A percentile compares a stretch with the other conserved stretches of the same genome.
These are phyloP conservation scores for Cepaea hortensis DNA, from an alignment of 2,888 invertebrate genomes.

Conservation along the genomic window DNA sequence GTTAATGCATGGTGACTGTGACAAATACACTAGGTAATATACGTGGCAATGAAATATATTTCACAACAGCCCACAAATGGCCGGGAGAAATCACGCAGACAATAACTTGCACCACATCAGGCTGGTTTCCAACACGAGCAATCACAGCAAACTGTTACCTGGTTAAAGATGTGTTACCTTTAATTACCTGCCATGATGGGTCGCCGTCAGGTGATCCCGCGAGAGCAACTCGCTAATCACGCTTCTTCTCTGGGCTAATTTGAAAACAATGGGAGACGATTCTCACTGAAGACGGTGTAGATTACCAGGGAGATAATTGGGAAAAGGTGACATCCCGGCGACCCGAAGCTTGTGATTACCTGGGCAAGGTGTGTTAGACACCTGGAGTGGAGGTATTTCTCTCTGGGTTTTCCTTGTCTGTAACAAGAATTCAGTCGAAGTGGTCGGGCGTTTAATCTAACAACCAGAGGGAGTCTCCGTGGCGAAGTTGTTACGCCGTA, in stretches of 20 bases:
- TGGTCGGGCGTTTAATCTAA: too few relatives aligned
- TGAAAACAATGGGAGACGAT: conserved; percentile 15
- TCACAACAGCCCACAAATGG: not conserved
- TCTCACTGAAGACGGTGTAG: not conserved
- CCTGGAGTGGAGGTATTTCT: not conserved
- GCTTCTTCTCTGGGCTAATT: not conserved
- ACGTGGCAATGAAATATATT: not conserved
- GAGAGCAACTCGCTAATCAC: not conserved
- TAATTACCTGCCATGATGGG: conserved; percentile 8
- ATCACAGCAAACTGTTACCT: conserved; percentile 15
- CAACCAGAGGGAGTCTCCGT: too few relatives aligned
- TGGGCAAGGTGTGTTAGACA: not conserved
- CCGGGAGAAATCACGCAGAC: not conserved
- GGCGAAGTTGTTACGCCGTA: too few relatives aligned
- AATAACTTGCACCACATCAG: not conserved
- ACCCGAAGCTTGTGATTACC: not conserved
- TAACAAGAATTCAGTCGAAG: too few relatives aligned
- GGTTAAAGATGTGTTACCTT: not conserved
- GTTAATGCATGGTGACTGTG: too few relatives aligned
- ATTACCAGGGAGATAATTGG: not conserved
- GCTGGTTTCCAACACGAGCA: not conserved
- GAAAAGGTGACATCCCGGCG: not conserved
- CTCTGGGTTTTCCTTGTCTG: too few relatives aligned
- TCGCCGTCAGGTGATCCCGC: not conserved
- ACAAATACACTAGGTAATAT: too few relatives aligned